Conservation (phyloP, 2,888 invertebrate species). For the Saturnia japonica region DNA sequence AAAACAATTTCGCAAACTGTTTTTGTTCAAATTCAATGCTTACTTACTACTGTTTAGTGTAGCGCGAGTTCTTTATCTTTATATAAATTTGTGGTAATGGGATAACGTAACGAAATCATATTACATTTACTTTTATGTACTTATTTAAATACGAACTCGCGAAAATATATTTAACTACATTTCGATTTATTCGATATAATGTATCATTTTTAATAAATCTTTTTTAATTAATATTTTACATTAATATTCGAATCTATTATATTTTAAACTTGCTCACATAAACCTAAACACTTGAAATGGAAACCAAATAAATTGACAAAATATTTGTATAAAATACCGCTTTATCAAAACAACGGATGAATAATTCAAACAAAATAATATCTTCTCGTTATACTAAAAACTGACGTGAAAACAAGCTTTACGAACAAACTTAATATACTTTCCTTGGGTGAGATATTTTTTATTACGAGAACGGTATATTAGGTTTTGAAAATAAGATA, state of each 20-base stretch:
- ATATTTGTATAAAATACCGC: neutral
- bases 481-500: no score
- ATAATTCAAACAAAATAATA: neutral
- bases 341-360: neutral
- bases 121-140: neutral
- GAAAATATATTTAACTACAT: no score
- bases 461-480: no score
- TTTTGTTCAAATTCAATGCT: constrained; percentile 11
- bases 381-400: no score
- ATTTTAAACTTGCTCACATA: neutral
- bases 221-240: no score
- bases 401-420: no score
- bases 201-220: no score
- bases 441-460: no score
- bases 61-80: neutral
- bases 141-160: no score
- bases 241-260: no score
- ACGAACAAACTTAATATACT: no score
- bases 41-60: neutral
- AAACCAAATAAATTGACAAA: neutral
- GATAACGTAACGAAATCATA: neutral
- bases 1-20: constrained; percentile 29
- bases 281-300: neutral
- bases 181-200: no score
- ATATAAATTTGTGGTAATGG: neutral